Evolutionary conservation across 2,888 invertebrate species (phyloP).

Genomic region (Eupithecia inturbata): DNA sequence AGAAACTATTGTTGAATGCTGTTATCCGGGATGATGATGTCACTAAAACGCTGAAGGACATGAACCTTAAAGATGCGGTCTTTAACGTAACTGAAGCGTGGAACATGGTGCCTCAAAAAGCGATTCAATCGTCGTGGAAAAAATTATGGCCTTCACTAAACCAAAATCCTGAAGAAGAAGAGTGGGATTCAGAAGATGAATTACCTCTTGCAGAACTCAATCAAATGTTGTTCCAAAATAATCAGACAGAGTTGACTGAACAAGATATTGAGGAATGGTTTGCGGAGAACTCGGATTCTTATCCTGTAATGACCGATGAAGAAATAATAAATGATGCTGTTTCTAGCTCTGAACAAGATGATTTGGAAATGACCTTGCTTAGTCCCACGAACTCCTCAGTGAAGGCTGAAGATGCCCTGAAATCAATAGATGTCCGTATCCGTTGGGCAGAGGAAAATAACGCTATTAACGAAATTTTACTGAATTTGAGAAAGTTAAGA

Average conservation of each 20-base stretch:
- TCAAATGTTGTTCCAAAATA: conserved; percentile 7
- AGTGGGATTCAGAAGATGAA: conserved; percentile 5
- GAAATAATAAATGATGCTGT: conserved; percentile 21
- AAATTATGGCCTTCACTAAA: conserved; percentile 12
- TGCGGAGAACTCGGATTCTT: conserved; percentile 13
- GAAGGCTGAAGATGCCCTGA: conserved; percentile 21
- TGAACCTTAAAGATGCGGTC: conserved; percentile 13
- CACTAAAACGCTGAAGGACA: conserved; percentile 30
- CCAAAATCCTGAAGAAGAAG: conserved; percentile 9
- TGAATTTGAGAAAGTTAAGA: conserved; percentile 10
- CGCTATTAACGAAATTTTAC: conserved; percentile 12
- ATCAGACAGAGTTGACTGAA: conserved; percentile 12
- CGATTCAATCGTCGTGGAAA: conserved; percentile 15
- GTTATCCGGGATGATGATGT: conserved; percentile 2
- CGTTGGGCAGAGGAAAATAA: conserved; percentile 17
- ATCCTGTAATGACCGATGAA: conserved; percentile 16
- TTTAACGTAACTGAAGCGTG: conserved; percentile 7
- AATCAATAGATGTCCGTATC: conserved; percentile 16
- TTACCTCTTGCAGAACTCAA: conserved; percentile 7
- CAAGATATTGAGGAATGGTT: conserved; percentile 18
- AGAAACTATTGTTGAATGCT: conserved; percentile 13
- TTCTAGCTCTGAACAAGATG: conserved; percentile 12
- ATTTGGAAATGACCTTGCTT: conserved; percentile 10
- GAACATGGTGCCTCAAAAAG: conserved; percentile 5
- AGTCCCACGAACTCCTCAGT: conserved; percentile 15